Percentiles rank a stretch among this genome's conserved stretches.
Evolutionary conservation across 2,888 invertebrate genomes (phyloP).

Genomic region (Lottia scabra): DNA sequence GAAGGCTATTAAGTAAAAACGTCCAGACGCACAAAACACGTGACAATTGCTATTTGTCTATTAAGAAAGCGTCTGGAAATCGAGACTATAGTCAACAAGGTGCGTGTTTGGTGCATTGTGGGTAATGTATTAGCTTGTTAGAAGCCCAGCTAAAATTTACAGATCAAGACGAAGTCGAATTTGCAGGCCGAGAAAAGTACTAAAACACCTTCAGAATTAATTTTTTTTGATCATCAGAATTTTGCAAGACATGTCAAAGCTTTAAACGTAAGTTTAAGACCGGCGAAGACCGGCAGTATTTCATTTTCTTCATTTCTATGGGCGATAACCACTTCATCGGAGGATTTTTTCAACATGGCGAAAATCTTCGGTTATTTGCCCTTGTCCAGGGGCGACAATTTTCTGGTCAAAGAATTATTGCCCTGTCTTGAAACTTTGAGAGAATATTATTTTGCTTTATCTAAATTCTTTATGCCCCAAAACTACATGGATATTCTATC

Average conservation of each 20-base stretch:
- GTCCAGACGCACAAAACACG: too few species aligned
- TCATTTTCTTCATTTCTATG: constrained; percentile 21
- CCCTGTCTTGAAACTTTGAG: background rate
- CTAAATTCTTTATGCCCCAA: background rate
- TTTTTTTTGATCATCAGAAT: background rate
- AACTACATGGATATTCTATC: too few species aligned
- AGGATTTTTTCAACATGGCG: constrained; percentile 34
- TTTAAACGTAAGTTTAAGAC: constrained; percentile 5
- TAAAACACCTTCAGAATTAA: background rate
- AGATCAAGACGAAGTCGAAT: constrained; percentile 11
- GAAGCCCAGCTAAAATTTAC: constrained; percentile 12
- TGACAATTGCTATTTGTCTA: too few species aligned
- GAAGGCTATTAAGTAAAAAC: too few species aligned
- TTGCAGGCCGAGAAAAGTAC: constrained; percentile 6
- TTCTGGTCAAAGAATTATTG: constrained; percentile 12
- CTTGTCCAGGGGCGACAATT: constrained; percentile 45
- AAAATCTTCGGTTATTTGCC: constrained; percentile 38
- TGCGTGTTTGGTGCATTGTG: constrained; percentile 11
- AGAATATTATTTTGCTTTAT: background rate
- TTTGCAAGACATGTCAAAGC: constrained; percentile 10
- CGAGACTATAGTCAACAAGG: too few species aligned
- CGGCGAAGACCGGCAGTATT: background rate
- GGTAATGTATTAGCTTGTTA: constrained; percentile 13
- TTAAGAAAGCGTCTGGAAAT: too few species aligned
- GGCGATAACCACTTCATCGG: constrained; percentile 37